Conservation (phyloP, 1,140 invertebrate species). For the Drosophila pruinosa region DNA sequence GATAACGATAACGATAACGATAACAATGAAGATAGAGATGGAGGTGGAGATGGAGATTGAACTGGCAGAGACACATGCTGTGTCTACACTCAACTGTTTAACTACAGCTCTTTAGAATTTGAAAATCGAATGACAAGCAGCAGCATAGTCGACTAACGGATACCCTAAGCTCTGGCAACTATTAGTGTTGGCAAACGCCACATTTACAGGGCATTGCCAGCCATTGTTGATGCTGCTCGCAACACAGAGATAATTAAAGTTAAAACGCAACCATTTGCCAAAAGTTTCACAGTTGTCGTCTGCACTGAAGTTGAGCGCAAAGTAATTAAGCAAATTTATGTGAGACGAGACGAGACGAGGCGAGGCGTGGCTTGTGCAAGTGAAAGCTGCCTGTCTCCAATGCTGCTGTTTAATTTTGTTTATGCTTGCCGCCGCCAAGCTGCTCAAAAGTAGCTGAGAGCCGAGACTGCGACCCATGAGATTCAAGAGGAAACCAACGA, state of each 20-base stretch:
- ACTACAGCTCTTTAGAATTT: background rate
- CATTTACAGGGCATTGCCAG: background rate
- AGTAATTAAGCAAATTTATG: conserved; percentile 53
- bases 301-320: conserved; percentile 37
- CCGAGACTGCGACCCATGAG: conserved; percentile 2
- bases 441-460: conserved; percentile 21
- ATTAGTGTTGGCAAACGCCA: background rate
- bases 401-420: conserved; percentile 36
- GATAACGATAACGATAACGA: background rate
- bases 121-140: background rate
- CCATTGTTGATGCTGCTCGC: background rate
- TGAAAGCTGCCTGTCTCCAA: conserved; percentile 18
- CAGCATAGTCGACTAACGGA: background rate
- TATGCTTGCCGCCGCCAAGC: conserved; percentile 24
- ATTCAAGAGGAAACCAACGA: background rate
- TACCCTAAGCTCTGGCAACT: background rate
- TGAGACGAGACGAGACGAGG: conserved; percentile 21
- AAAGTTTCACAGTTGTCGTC: conserved; percentile 38
- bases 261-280: conserved; percentile 43
- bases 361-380: conserved; percentile 3
- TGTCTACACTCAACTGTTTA: conserved; percentile 1
- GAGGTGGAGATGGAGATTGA: background rate
- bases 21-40: background rate
- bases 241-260: conserved; percentile 42
- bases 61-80: background rate